Evolutionary conservation across 2,888 invertebrate genomes (phyloP).

Genomic region (Ligdia adustata): DNA sequence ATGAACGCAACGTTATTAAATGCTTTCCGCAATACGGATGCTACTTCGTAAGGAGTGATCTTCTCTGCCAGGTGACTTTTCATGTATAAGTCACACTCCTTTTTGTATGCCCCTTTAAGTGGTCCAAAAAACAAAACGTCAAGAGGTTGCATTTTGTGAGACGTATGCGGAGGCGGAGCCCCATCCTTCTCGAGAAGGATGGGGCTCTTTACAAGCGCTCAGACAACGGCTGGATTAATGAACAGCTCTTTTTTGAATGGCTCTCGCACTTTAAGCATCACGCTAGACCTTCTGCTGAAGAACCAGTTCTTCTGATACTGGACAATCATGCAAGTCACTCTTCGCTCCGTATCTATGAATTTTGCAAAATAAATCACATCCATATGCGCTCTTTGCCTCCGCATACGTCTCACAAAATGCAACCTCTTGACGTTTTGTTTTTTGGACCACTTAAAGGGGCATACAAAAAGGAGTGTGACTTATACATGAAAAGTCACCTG

Average conservation of each 20-base stretch:
- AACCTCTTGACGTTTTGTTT: slow-evolving; percentile 33
- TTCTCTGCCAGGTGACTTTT: slow-evolving; percentile 13
- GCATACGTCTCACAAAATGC: slow-evolving; percentile 20
- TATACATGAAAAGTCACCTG: slow-evolving; percentile 7
- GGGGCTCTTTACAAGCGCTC: too few species aligned
- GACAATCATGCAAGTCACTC: too few species aligned
- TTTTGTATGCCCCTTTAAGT: slow-evolving; percentile 35
- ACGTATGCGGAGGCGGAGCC: neutral
- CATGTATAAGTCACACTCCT: slow-evolving; percentile 13
- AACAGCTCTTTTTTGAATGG: too few species aligned
- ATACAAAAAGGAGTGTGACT: slow-evolving; percentile 27
- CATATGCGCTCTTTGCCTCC: too few species aligned
- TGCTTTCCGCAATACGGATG: slow-evolving; percentile 25
- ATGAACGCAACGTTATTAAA: slow-evolving; percentile 30
- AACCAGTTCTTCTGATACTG: slow-evolving; percentile 45
- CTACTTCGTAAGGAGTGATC: slow-evolving; percentile 28
- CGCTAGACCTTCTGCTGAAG: too few species aligned
- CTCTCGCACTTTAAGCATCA: too few species aligned
- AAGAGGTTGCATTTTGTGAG: slow-evolving; percentile 30
- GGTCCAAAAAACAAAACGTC: slow-evolving; percentile 34
- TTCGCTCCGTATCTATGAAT: too few species aligned
- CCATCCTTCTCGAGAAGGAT: too few species aligned
- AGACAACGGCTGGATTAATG: too few species aligned
- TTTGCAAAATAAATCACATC: too few species aligned
- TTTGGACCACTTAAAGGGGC: slow-evolving; percentile 36